Evolutionary conservation across 2,888 invertebrate species (phyloP), one percentile per base, ranked within the genome.

Genomic region (Dryomyza anilis): DNA sequence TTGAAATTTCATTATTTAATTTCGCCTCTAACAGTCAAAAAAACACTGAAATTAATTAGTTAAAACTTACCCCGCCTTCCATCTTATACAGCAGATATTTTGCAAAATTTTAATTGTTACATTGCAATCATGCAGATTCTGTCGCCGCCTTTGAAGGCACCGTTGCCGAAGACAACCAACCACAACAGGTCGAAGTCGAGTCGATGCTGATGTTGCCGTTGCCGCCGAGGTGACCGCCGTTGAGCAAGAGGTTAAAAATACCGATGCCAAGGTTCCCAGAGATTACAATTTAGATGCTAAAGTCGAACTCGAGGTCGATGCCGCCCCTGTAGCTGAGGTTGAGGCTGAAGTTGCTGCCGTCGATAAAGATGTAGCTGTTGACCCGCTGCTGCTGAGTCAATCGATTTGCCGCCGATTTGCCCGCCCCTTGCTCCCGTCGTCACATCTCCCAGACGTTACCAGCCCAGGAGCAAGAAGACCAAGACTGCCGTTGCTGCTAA

Each of bases 81-180:
- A n/a, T n/a, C n/a, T n/a, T n/a, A n/a, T n/a, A n/a, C n/a, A n/a
- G 10, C 50, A 14, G 25, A 21, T n/a, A 25, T 14, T 33, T 33
- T 39, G 12, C 8, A 48, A 36, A 62, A 2, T 46, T 50, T 58
- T 56, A 56, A 67, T 61, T 63, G 59, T 71, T 72, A 82, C 82
- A 81, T 80, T 81, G 81, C 72, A 70, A 78, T 76, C 80, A 79
- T 69, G 73, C 79, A 75, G 81, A 77, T 69, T 75, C 76, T 69
- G 82, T 82, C 64, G 83, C 82, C 71, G 81, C 83, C 33, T 83
- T 79, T 67, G 2, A 27, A 50, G 27, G n/a, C 2, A 14, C 25
- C 6, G n/a, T n/a, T 25, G 50, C 23, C n/a, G n/a, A n/a, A n/a
- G n/a, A n/a, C n/a, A n/a, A n/a, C n/a, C n/a, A n/a, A n/a, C n/a